These are phyloP conservation scores for Oscheius sp. DNA, from an alignment of 1,140 invertebrate species.

Conservation along the genomic window DNA sequence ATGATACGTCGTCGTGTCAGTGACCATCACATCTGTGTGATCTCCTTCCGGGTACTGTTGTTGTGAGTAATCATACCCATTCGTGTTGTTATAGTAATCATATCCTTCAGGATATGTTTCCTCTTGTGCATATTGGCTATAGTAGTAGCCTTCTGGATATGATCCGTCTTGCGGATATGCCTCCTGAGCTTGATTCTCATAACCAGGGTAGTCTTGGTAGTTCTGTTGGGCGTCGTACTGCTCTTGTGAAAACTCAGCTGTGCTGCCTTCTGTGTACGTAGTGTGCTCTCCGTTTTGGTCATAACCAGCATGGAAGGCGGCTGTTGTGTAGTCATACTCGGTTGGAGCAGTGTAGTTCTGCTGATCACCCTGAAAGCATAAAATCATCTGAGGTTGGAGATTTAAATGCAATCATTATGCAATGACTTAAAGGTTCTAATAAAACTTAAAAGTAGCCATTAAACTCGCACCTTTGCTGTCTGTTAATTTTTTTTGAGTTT, in stretches of 20 bases:
- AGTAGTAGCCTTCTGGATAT: background rate
- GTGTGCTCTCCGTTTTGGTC: constrained; percentile 4
- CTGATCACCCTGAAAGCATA: background rate
- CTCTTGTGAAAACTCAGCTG: background rate
- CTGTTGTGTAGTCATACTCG: constrained; percentile 26
- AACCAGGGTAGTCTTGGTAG: constrained; percentile 31
- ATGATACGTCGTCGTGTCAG: too few relatives aligned
- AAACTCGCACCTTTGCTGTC: too few relatives aligned
- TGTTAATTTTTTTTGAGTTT: too few relatives aligned
- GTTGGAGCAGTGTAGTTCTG: background rate
- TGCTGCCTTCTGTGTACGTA: too few relatives aligned
- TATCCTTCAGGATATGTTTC: constrained; percentile 5
- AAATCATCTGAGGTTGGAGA: constrained; percentile 1
- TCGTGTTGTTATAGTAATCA: background rate
- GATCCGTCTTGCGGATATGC: background rate
- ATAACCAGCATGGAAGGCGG: constrained; percentile 9
- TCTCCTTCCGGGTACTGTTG: background rate
- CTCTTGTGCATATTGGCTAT: background rate
- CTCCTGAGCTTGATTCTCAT: constrained; percentile 17
- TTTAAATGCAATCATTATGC: too few relatives aligned
- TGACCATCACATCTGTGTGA: too few relatives aligned
- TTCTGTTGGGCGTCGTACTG: constrained; percentile 12
- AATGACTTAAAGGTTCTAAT: too few relatives aligned
- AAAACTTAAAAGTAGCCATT: too few relatives aligned
- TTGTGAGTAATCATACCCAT: constrained; percentile 23